phyloP scores from a whole-genome alignment of 2,113 vertebrate species.

The Ptilonorhynchus violaceus region DNA sequence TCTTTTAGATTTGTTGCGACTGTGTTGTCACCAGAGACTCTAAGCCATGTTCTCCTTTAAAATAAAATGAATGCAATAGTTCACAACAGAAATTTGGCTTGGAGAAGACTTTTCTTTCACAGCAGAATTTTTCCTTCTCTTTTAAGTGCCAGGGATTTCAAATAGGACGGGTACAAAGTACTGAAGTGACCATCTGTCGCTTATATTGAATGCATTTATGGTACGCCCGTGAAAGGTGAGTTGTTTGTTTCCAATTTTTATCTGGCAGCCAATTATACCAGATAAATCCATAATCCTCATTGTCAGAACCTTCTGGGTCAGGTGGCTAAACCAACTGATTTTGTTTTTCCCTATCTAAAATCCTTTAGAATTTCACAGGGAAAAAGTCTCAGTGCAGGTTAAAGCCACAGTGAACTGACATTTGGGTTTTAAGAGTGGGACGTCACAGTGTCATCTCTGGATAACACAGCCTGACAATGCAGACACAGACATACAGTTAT shows the following conservation, averaged over 20 bases:
- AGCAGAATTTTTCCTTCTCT: neutral
- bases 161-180: neutral
- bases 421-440: neutral
- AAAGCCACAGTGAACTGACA: neutral
- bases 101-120: neutral
- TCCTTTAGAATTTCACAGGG: neutral
- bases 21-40: neutral
- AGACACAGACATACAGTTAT: neutral
- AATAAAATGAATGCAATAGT: neutral
- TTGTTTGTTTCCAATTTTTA: neutral
- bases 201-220: neutral
- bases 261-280: neutral
- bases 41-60: neutral
- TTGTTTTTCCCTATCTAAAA: neutral
- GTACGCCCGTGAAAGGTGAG: fast-evolving
- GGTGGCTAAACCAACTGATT: neutral
- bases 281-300: neutral
- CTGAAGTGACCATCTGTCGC: neutral
- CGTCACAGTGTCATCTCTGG: neutral
- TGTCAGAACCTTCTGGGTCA: neutral
- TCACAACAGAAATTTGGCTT: neutral
- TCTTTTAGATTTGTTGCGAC: neutral
- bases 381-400: neutral
- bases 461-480: neutral
- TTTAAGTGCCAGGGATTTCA: neutral